Percentiles rank a stretch among this genome's conserved stretches.
Evolutionary conservation across 2,888 invertebrate species (phyloP).

Genomic region (Hyppa rectilinea): DNA sequence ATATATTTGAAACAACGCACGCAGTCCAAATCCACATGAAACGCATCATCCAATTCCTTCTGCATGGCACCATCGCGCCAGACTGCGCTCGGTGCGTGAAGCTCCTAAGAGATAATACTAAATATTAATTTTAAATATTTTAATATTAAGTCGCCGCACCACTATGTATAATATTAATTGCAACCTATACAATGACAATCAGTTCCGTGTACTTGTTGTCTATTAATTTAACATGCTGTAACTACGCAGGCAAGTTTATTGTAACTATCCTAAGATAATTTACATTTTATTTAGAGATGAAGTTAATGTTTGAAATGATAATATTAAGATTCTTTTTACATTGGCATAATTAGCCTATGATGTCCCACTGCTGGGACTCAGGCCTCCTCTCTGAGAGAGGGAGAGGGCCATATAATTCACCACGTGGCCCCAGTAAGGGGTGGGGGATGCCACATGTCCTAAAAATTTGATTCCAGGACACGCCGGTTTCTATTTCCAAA

Average conservation of each 20-base stretch:
- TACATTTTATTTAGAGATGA: slow-evolving; percentile 41
- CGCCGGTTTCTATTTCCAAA: too few relatives aligned
- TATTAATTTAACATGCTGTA: slow-evolving; percentile 70
- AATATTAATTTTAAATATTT: slow-evolving; percentile 59
- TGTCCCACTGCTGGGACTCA: too few relatives aligned
- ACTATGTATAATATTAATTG: slow-evolving; percentile 58
- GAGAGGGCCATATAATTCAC: too few relatives aligned
- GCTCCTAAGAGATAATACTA: slow-evolving; percentile 67
- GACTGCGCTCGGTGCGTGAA: slow-evolving; percentile 68
- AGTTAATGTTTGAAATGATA: slow-evolving; percentile 24
- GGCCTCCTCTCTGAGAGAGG: too few relatives aligned
- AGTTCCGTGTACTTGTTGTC: slow-evolving; percentile 62
- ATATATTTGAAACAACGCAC: slow-evolving; percentile 66
- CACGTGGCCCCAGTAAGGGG: too few relatives aligned
- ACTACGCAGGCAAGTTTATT: slow-evolving; percentile 70
- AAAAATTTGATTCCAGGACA: too few relatives aligned
- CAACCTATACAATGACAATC: slow-evolving; percentile 68
- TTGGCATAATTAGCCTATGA: too few relatives aligned
- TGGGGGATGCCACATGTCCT: too few relatives aligned
- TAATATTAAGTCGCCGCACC: slow-evolving; percentile 52
- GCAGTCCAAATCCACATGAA: slow-evolving; percentile 69
- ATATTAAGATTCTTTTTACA: slow-evolving; percentile 53
- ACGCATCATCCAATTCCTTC: slow-evolving; percentile 69
- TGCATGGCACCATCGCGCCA: slow-evolving; percentile 69
- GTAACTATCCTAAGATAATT: slow-evolving; percentile 44